phyloP scores from a whole-genome alignment of 2,797 vertebrate species.

The Spinibarbus caldwelli region DNA sequence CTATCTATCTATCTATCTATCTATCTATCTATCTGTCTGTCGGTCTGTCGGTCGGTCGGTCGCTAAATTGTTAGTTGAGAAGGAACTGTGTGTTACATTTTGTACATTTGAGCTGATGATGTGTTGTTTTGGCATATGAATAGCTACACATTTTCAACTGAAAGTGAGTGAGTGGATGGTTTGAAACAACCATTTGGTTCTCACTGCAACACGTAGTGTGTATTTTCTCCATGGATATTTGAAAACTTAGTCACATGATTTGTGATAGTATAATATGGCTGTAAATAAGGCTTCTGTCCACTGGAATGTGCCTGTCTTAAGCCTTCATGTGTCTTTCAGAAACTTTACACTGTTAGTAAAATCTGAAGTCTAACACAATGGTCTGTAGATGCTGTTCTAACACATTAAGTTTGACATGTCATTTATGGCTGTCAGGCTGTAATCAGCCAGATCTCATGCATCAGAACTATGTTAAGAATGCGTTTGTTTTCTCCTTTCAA shows the following conservation, averaged over 20 bases:
- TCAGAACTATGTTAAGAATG: conserved; percentile 23
- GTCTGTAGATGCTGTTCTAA: background rate
- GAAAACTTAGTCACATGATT: background rate
- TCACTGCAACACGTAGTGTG: background rate
- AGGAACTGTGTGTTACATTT: background rate
- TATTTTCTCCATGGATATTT: background rate
- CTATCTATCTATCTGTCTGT: too few species aligned
- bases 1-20: background rate
- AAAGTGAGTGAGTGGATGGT: background rate
- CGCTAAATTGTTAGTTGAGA: background rate
- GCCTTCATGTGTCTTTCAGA: background rate
- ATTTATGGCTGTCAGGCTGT: background rate
- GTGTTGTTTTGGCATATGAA: background rate
- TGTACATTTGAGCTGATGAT: background rate
- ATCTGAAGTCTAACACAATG: background rate
- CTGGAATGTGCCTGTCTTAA: background rate
- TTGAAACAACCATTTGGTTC: background rate
- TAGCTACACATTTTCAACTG: background rate
- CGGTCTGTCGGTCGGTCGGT: too few species aligned
- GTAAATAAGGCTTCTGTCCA: background rate
- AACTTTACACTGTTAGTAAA: background rate
- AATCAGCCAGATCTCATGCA: background rate
- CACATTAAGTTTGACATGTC: background rate
- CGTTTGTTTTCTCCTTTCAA: background rate
- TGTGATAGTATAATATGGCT: background rate